Percentiles rank a stretch among this genome's conserved stretches.
These are phyloP conservation scores for Parnassius apollo DNA, from an alignment of 2,888 invertebrate genomes.

Conservation along the genomic window DNA sequence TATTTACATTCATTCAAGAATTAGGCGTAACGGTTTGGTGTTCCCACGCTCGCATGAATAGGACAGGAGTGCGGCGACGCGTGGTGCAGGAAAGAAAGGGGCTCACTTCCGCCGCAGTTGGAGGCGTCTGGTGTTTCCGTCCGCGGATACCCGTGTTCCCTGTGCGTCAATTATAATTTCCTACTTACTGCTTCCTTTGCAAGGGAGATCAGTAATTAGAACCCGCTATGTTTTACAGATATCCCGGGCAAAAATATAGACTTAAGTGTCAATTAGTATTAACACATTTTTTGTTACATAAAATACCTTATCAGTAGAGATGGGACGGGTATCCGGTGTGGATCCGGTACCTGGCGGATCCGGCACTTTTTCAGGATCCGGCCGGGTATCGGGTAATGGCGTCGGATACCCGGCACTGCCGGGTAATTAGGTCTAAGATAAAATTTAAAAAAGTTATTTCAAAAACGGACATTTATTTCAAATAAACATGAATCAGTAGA, in stretches of 20 bases:
- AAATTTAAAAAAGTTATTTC: too few species aligned
- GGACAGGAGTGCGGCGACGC: conserved; percentile 42
- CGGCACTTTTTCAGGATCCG: too few species aligned
- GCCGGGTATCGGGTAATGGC: too few species aligned
- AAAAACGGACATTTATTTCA: too few species aligned
- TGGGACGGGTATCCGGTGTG: too few species aligned
- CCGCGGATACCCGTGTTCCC: conserved; percentile 72
- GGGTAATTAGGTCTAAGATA: too few species aligned
- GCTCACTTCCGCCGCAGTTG: conserved; percentile 66
- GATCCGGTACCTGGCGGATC: too few species aligned
- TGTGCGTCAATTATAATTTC: conserved; percentile 74
- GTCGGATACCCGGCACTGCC: too few species aligned
- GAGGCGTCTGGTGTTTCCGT: conserved; percentile 65
- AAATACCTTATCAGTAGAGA: too few species aligned
- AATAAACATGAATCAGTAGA: too few species aligned
- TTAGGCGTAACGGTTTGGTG: conserved; percentile 62
- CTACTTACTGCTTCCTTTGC: conserved; percentile 68
- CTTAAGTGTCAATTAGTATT: not conserved
- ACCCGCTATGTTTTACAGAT: conserved; percentile 12
- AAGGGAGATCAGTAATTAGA: conserved; percentile 38
- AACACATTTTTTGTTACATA: too few species aligned
- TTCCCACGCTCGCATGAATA: conserved; percentile 71
- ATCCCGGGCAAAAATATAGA: conserved; percentile 6
- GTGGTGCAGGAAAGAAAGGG: conserved; percentile 67
- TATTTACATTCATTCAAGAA: conserved; percentile 69